Evolutionary conservation across 2,888 invertebrate species (phyloP).

Genomic region (Metellina segmentata): DNA sequence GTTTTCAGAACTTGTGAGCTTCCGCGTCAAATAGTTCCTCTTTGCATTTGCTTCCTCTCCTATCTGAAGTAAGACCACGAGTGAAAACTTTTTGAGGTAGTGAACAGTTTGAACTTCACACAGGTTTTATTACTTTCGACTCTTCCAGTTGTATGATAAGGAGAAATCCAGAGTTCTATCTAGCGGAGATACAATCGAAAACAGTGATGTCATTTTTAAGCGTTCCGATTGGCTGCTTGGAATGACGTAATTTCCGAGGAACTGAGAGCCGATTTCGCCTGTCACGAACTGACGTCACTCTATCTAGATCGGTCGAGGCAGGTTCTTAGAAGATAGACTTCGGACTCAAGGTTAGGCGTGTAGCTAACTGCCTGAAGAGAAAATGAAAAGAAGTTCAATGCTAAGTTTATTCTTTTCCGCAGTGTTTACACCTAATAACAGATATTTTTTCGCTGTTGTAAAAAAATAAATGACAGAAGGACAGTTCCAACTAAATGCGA

Average conservation of each 20-base stretch:
- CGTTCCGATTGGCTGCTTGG: constrained; percentile 44
- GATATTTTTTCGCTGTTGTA: too few species aligned
- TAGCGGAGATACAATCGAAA: constrained; percentile 41
- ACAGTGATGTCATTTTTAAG: constrained; percentile 73
- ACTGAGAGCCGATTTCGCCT: constrained; percentile 34
- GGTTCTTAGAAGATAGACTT: constrained; percentile 68
- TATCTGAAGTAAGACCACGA: not conserved
- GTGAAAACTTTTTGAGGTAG: not conserved
- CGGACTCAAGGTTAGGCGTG: constrained; percentile 60
- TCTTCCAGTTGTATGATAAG: constrained; percentile 3
- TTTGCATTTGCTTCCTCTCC: not conserved
- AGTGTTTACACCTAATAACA: constrained; percentile 21
- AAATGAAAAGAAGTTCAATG: constrained; percentile 46
- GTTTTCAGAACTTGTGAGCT: constrained; percentile 36
- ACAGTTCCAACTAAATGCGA: too few species aligned
- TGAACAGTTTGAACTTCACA: not conserved
- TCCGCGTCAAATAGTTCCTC: constrained; percentile 53
- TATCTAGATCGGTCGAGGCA: constrained; percentile 60
- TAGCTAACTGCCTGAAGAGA: not conserved
- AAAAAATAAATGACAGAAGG: too few species aligned
- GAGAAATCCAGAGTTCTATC: not conserved
- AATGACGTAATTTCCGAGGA: constrained; percentile 61
- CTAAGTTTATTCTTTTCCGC: constrained; percentile 29
- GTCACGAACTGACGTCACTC: constrained; percentile 70
- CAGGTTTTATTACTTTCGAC: constrained; percentile 9